Evolutionary conservation across 2,113 vertebrate genomes (phyloP), one percentile per base, ranked within the genome.

Genomic region (Isichthys henryi): DNA sequence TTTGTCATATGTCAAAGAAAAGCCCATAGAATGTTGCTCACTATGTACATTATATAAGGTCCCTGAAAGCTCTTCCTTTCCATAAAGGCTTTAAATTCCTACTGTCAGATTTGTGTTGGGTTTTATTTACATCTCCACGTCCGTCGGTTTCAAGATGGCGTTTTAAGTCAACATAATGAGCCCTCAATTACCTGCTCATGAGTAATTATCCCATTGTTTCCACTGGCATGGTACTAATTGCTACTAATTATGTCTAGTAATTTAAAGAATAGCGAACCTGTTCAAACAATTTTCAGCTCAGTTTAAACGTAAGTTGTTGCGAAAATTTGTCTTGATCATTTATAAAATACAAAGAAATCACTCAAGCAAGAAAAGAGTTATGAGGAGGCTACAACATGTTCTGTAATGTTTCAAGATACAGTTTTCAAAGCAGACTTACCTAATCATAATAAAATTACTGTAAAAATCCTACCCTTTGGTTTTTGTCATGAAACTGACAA

Each of bases 141-240:
- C 77, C 4, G 1, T 86, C 48, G 56, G 23, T 52, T n/a, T 86
- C 48, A 52, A 86, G 27, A 52, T 17, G 48, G 50, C n/a, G 35
- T 86, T 86, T 52, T 52, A 52, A 52, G 85, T 31, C 85, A 86
- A 31, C 84, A 86, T 86, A 86, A 86, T 52, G 48, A 53, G 85
- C 85, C 49, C 49, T 52, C 49, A 86, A 52, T 52, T 86, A 86
- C 85, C 85, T 86, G 23, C 85, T 52, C 85, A 86, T 31, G 85
- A 86, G 48, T 52, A 52, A 86, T 86, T 86, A 86, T 52, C 85
- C 50, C 85, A 86, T 52, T 52, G 85, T 86, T 52, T 86, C 50
- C 85, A 86, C 48, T 50, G 84, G 39, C 23, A 35, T 52, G 49
- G n/a, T 86, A 35, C 49, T 52, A 86, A 52, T 86, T 86, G 48